phyloP scores from a whole-genome alignment of 2,888 invertebrate species.

The Euproctis similis region DNA sequence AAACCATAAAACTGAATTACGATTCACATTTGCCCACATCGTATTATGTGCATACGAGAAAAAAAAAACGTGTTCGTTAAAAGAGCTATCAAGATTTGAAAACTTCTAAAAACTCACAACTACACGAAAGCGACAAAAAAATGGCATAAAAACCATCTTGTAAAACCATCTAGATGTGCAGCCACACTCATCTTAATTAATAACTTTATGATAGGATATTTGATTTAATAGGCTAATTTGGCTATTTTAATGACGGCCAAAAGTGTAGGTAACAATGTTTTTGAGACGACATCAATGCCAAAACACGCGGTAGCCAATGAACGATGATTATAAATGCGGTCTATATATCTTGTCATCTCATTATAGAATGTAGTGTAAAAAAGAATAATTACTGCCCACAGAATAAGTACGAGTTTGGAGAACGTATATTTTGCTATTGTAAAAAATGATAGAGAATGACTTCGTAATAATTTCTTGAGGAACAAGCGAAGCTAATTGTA shows the following conservation, averaged over 20 bases:
- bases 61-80: slow-evolving; percentile 18
- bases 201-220: slow-evolving; percentile 22
- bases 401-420: no score
- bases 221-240: slow-evolving; percentile 19
- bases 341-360: slow-evolving; percentile 41
- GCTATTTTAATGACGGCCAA: slow-evolving; percentile 17
- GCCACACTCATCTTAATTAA: slow-evolving; percentile 11
- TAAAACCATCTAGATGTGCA: slow-evolving; percentile 14
- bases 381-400: no score
- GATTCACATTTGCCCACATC: slow-evolving; percentile 16
- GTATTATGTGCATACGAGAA: slow-evolving; percentile 20
- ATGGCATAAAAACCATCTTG: slow-evolving; percentile 15
- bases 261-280: slow-evolving; percentile 15
- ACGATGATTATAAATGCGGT: slow-evolving; percentile 22
- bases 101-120: slow-evolving; percentile 13
- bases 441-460: no score
- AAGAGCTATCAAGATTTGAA: slow-evolving; percentile 6
- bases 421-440: no score
- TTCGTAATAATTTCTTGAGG: no score
- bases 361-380: slow-evolving; percentile 32
- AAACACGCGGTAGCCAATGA: slow-evolving; percentile 28
- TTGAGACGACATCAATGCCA: slow-evolving; percentile 20
- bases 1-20: slow-evolving; percentile 18
- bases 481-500: no score
- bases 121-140: no score